Evolutionary conservation across 2,797 vertebrate genomes (phyloP).

Genomic region (Gambelia wislizenii): DNA sequence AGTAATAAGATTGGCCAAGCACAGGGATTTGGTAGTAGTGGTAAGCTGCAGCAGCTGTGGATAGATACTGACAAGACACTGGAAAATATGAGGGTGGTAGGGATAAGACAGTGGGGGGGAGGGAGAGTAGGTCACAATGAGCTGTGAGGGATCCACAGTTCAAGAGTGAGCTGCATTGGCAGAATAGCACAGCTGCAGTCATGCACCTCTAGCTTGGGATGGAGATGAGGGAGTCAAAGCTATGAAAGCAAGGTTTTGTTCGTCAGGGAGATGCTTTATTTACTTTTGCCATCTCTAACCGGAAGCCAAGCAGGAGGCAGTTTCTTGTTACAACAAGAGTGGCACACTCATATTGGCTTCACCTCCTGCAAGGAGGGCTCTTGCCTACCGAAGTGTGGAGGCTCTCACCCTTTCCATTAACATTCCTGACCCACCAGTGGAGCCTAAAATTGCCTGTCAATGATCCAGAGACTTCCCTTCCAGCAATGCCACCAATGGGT

Average conservation of each 20-base stretch:
- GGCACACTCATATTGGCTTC: not conserved
- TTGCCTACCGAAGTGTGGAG: not conserved
- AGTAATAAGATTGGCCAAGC: not conserved
- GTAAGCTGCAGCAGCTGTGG: not conserved
- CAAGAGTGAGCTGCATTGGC: not conserved
- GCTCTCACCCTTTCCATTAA: constrained; percentile 14
- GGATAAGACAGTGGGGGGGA: no score
- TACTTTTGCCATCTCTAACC: not conserved
- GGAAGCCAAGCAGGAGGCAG: not conserved
- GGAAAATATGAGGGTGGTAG: not conserved
- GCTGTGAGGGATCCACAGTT: not conserved
- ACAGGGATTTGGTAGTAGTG: not conserved
- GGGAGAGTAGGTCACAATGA: not conserved
- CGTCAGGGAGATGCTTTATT: constrained; percentile 4
- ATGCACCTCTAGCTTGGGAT: not conserved
- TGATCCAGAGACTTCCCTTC: not conserved
- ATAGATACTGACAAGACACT: not conserved
- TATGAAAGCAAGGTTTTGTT: constrained; percentile 15
- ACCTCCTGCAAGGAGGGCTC: not conserved
- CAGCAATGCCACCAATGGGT: not conserved
- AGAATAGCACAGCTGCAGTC: not conserved
- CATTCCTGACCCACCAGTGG: constrained; percentile 9
- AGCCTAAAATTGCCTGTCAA: constrained; percentile 18
- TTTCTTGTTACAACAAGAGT: not conserved
- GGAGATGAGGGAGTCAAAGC: not conserved